Evolutionary conservation across 2,888 invertebrate species (phyloP).

Genomic region (Synanthedon myopaeformis): DNA sequence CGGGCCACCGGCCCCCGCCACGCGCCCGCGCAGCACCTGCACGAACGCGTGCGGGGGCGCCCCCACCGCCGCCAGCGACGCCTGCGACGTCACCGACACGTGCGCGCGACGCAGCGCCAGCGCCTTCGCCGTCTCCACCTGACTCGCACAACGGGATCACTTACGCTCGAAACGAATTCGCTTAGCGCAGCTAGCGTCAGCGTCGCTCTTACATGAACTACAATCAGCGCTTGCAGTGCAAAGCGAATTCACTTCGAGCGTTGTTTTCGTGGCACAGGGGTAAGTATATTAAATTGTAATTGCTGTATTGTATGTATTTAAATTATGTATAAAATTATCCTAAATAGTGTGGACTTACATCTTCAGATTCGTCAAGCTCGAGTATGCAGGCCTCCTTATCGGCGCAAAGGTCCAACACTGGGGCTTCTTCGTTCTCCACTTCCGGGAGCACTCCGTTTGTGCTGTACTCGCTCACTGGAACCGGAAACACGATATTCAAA

Average conservation of each 20-base stretch:
- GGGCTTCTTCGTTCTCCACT: constrained; percentile 31
- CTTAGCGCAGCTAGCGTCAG: too few species aligned
- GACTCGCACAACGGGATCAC: too few species aligned
- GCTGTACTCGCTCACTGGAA: constrained; percentile 19
- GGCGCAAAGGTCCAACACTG: constrained; percentile 77
- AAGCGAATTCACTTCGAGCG: too few species aligned
- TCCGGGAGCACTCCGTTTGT: constrained; percentile 30
- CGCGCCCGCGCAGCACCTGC: constrained; percentile 54
- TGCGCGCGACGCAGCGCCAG: constrained; percentile 32
- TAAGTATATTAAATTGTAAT: too few species aligned
- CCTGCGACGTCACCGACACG: constrained; percentile 33
- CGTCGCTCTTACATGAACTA: too few species aligned
- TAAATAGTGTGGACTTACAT: constrained; percentile 27
- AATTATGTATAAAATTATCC: too few species aligned
- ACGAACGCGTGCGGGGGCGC: constrained; percentile 47
- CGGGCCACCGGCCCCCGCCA: constrained; percentile 58
- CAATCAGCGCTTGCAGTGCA: too few species aligned
- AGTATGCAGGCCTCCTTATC: constrained; percentile 57
- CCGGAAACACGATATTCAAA: too few species aligned
- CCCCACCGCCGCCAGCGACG: constrained; percentile 17
- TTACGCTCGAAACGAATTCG: too few species aligned
- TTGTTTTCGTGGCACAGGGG: too few species aligned
- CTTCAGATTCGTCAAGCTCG: constrained; percentile 57
- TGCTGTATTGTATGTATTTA: too few species aligned
- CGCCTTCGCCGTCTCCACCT: constrained; percentile 54